Evolutionary conservation across 2,797 vertebrate species (phyloP).

Genomic region (Enteromius radiatus): DNA sequence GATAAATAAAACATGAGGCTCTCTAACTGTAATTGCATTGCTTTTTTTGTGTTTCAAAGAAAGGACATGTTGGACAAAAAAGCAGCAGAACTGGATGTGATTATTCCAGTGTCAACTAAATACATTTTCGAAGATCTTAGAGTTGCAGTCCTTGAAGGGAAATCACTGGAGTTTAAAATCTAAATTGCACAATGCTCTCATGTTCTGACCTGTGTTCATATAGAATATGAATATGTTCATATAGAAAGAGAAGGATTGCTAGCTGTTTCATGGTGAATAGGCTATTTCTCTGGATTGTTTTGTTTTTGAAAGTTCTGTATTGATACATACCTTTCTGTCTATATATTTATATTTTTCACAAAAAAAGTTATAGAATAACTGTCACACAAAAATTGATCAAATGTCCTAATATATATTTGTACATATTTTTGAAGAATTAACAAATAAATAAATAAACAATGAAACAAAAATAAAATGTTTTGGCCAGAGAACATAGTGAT

Average conservation of each 20-base stretch:
- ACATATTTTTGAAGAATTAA: background rate
- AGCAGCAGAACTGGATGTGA: conserved; percentile 1
- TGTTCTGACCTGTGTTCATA: background rate
- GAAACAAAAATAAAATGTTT: too few relatives aligned
- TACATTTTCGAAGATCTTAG: background rate
- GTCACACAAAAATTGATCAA: too few relatives aligned
- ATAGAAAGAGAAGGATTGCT: background rate
- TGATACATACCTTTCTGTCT: background rate
- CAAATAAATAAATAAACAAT: background rate
- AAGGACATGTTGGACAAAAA: background rate
- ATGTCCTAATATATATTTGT: background rate
- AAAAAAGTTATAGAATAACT: background rate
- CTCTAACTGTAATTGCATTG: conserved; percentile 13
- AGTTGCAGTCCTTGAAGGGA: background rate
- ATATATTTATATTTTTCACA: background rate
- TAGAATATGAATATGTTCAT: background rate
- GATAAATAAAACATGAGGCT: conserved; percentile 2
- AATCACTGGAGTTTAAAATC: conserved; percentile 5
- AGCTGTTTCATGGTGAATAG: background rate
- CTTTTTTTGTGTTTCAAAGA: background rate
- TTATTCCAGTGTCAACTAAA: background rate
- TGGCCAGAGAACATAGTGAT: background rate
- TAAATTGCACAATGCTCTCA: background rate
- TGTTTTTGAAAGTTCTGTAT: background rate
- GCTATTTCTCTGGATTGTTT: background rate